Percentiles rank a stretch among this genome's conserved stretches.
Conservation (phyloP, 2,888 invertebrate genomes). For the Drosophila neotestacea region DNA sequence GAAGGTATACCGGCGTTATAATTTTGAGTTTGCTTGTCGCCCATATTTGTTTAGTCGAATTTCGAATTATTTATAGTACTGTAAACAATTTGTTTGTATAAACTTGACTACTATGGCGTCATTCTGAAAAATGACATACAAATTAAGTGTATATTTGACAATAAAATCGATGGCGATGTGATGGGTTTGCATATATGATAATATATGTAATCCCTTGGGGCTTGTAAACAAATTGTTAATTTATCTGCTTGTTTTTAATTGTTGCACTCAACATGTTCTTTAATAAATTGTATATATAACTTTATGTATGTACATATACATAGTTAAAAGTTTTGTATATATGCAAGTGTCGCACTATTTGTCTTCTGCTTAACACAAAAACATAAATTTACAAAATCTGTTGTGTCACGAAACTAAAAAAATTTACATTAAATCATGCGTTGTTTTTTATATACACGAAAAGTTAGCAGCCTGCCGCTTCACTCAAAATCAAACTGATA, state of each 20-base stretch:
- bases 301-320: conserved; percentile 38
- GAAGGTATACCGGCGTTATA: conserved; percentile 16
- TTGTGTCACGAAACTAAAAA: conserved; percentile 16
- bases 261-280: conserved; percentile 25
- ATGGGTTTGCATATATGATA: not conserved
- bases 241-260: conserved; percentile 3
- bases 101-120: not conserved
- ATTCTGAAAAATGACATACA: not conserved
- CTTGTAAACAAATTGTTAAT: too few relatives aligned
- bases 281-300: conserved; percentile 36
- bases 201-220: too few relatives aligned
- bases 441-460: conserved; percentile 40
- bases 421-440: conserved; percentile 30
- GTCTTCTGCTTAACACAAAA: conserved; percentile 32
- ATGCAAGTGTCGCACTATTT: conserved; percentile 18
- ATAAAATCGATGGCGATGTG: not conserved
- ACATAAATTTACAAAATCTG: conserved; percentile 34
- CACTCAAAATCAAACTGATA: conserved; percentile 80
- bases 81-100: not conserved
- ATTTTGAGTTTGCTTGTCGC: conserved; percentile 29
- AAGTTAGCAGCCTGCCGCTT: conserved; percentile 11
- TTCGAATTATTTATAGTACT: conserved; percentile 7
- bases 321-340: conserved; percentile 13
- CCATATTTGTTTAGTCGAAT: conserved; percentile 32
- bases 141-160: not conserved